Evolutionary conservation across 1,140 invertebrate species (phyloP), one percentile per base, ranked within the genome.

Genomic region (Cydia pomonella): DNA sequence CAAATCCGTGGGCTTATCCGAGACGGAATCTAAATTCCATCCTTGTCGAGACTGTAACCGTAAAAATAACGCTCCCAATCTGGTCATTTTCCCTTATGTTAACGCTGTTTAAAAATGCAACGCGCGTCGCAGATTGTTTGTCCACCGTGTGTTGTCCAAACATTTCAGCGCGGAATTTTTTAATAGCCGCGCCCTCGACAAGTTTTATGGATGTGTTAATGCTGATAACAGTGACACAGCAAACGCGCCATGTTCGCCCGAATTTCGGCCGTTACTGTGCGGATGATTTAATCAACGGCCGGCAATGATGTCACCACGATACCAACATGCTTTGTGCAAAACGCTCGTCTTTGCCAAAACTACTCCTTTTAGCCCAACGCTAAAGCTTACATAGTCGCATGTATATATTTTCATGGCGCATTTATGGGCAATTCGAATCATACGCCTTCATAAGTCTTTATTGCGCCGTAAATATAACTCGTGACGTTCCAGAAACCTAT

Each of bases 401-500:
- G 29, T 69, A 33, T 69, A 69, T 33, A 47, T 50, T 44, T 72
- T 72, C 38, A 72, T 50, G 71, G 25, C 71, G 21, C 38, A 50
- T 72, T 72, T 25, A 47, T 72, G 71, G 38, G 71, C 71, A 72
- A 72, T 72, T 47, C 38, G 44, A 72, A 50, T 72, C 25, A 50
- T 21, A 50, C 25, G 41, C 71, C 38, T 50, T 72, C 44, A 72
- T 50, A 47, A 47, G 33, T 41, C 71, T 72, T 72, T 72, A 72
- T 47, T 47, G 21, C 71, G 29, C 71, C 71, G 38, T 72, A 72
- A 72, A 72, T 72, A 38, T 41, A 72, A 23, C 38, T 44, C 71
- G n/a, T 23, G 44, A 72, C 71, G 71, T 44, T 72, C 38, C 16
- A 21, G 64, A 33, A 33, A 33, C 29, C 64, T 29, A 69, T 69